Conservation (phyloP, 2,113 vertebrate genomes). For the Hipposideros armiger region DNA sequence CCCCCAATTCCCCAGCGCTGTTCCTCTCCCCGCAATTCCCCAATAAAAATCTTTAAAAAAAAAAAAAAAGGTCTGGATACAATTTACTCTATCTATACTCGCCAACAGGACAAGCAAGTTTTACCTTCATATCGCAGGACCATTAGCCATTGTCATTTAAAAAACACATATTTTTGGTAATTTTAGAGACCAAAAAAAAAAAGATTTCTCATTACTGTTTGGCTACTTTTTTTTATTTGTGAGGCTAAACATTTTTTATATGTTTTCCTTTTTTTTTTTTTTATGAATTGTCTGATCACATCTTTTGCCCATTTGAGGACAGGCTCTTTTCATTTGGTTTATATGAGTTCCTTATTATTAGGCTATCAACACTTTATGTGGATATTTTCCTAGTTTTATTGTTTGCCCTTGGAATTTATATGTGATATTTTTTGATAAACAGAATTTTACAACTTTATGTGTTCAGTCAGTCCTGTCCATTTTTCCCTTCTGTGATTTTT, state of each 20-base stretch:
- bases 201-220: not conserved
- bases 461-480: not conserved
- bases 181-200: conserved; percentile 1
- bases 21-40: too few relatives aligned
- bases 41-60: too few relatives aligned
- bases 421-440: not conserved
- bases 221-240: conserved; percentile 15
- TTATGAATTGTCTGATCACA: not conserved
- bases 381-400: conserved; percentile 42
- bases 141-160: not conserved
- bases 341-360: not conserved
- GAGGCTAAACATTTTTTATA: not conserved
- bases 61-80: not conserved
- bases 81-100: not conserved
- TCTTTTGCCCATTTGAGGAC: not conserved
- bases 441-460: not conserved
- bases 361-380: not conserved
- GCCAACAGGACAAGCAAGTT: not conserved
- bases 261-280: not conserved
- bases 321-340: conserved; percentile 20
- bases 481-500: conserved; percentile 32
- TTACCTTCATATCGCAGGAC: not conserved
- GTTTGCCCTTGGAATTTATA: conserved; percentile 18
- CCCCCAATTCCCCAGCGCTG: too few relatives aligned
- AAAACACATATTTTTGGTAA: not conserved